Percentiles rank a stretch among this genome's conserved stretches.
These are phyloP conservation scores for Chloebia gouldiae DNA, from an alignment of 2,113 vertebrate species.

Conservation along the genomic window DNA sequence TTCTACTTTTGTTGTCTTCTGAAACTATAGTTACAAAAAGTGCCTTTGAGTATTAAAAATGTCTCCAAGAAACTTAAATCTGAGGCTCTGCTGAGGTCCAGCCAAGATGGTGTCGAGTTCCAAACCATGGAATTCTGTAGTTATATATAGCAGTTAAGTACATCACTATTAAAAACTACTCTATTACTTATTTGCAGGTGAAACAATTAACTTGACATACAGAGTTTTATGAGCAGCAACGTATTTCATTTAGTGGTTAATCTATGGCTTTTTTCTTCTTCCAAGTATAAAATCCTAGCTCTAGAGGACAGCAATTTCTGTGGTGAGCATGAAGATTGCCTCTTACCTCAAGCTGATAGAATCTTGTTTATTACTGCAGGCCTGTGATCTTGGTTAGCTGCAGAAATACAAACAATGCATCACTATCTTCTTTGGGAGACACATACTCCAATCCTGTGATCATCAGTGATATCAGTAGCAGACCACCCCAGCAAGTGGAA, in stretches of 20 bases:
- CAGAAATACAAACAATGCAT: background rate
- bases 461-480: background rate
- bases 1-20: background rate
- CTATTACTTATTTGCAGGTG: background rate
- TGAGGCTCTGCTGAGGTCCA: background rate
- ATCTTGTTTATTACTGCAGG: background rate
- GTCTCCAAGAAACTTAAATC: background rate
- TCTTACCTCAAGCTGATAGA: background rate
- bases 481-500: background rate
- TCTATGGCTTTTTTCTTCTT: background rate
- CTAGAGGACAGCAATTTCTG: background rate
- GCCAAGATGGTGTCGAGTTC: background rate
- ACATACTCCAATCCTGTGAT: background rate
- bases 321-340: background rate
- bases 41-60: background rate
- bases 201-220: background rate
- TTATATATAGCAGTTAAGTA: background rate
- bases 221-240: background rate
- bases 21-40: background rate
- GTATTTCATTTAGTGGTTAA: background rate
- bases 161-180: background rate
- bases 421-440: background rate
- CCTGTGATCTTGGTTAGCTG: background rate
- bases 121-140: background rate
- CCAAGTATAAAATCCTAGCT: background rate